Evolutionary conservation across 2,113 vertebrate species (phyloP).

Genomic region (Gnathonemus echidnorhynchus): DNA sequence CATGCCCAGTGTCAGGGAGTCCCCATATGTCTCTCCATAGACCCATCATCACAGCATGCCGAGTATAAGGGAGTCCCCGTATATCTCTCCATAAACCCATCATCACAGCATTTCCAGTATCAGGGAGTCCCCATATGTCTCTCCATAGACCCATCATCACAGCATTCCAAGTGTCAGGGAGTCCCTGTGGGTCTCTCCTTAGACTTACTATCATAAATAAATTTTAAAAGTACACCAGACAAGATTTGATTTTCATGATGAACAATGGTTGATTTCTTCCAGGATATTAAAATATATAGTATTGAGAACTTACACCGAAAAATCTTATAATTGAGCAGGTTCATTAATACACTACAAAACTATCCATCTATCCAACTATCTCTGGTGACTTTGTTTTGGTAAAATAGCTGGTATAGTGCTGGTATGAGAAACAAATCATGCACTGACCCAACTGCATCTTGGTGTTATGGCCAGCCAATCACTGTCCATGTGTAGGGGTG

Average conservation of each 20-base stretch:
- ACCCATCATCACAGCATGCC: neutral
- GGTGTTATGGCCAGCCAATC: neutral
- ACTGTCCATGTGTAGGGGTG: neutral
- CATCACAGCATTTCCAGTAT: neutral
- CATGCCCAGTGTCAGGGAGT: neutral
- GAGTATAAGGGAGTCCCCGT: neutral
- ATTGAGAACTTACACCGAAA: neutral
- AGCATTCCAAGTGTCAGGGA: neutral
- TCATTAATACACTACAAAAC: neutral
- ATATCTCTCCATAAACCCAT: neutral
- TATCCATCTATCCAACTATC: neutral
- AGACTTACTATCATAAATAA: neutral
- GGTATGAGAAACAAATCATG: too few species aligned
- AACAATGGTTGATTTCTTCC: too few species aligned
- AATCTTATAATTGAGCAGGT: neutral
- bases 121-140: neutral
- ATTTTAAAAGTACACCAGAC: neutral
- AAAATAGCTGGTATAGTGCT: neutral
- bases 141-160: neutral
- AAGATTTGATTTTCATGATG: neutral
- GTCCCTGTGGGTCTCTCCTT: neutral
- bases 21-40: neutral
- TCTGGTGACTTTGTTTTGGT: neutral
- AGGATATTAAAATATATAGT: neutral
- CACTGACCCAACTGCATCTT: too few species aligned